These are phyloP conservation scores for Philopedon plagiatum DNA, from an alignment of 2,888 invertebrate genomes.

Conservation along the genomic window DNA sequence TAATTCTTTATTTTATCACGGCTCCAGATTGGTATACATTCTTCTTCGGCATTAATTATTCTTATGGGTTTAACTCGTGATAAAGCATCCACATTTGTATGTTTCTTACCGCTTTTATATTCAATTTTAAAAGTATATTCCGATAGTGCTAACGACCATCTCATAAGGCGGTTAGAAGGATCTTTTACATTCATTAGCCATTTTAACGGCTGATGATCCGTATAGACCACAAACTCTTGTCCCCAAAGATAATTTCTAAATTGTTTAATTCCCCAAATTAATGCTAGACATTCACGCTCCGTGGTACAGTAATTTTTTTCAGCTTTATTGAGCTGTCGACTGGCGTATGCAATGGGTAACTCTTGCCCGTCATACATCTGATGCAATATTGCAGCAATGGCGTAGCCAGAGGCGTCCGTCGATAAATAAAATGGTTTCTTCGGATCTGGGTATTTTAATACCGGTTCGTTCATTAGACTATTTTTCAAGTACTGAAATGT, in stretches of 20 bases:
- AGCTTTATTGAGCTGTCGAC: conserved; percentile 45
- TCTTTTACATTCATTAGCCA: conserved; percentile 48
- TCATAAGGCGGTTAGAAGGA: conserved; percentile 42
- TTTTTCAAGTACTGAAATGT: conserved; percentile 40
- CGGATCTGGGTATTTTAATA: conserved; percentile 55
- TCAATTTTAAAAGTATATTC: conserved; percentile 47
- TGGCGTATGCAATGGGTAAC: conserved; percentile 48
- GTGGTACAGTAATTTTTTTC: conserved; percentile 45
- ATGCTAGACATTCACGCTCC: conserved; percentile 50
- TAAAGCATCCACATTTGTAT: conserved; percentile 48
- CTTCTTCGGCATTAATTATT: not conserved
- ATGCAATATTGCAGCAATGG: conserved; percentile 54
- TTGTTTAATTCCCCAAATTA: conserved; percentile 45
- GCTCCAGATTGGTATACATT: conserved; percentile 27
- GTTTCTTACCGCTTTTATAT: conserved; percentile 48
- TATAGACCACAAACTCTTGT: conserved; percentile 37
- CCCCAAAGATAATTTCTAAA: conserved; percentile 49
- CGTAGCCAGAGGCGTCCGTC: no score
- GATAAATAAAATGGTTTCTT: conserved; percentile 47
- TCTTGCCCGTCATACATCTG: conserved; percentile 51
- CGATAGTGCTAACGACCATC: conserved; percentile 47
- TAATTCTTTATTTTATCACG: not conserved
- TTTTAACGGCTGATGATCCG: conserved; percentile 51
- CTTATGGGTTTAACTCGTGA: conserved; percentile 41
- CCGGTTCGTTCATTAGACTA: no score